Base-by-base conservation (phyloP, 2,113 vertebrate genomes). In the Pomatorhinus ruficollis region DNA sequence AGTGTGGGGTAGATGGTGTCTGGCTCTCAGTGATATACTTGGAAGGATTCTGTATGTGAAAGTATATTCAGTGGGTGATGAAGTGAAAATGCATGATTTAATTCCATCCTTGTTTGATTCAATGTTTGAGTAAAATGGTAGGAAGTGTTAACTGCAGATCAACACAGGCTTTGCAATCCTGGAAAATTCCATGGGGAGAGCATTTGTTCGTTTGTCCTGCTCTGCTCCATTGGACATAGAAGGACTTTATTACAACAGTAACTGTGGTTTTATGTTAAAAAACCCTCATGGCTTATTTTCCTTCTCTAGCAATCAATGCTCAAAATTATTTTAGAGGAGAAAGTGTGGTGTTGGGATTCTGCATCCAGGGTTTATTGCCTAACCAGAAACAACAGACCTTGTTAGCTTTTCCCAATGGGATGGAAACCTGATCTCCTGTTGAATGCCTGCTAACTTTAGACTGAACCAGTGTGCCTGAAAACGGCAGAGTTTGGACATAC, bases 1-100 rank as follows among this genome's bases (percentile, higher is more conserved):
- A 86, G 75, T 93, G 82, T 94, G 90, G 66, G 87, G 94, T 96
- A 95, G 82, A 93, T 93, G 93, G 56, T 87, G 93, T 93, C 95
- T 97, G 96, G 91, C 94, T 96, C 59, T 70, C 71, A 80, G 54
- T 85, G 78, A 83, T 94, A 87, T 63, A 87, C 91, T 96, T 95
- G 95, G 94, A 95, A 96, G 50, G 63, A 94, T 87, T 89, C 91
- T 94, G 61, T 72, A 83, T 87, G 56, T 53, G 70, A 65, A 89
- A 87, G 66, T 57, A 50, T 76, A 78, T 61, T 85, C 76, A 65
- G 94, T 88, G 93, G 90, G 95, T 80, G 84, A 95, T 90, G 82
- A 95, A 96, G 78, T 90, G 95, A 96, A 96, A 96, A 91, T 1
- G 25, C 44, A 77, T 91, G 66, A 90, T 87, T 87, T 82, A 57